Conservation (phyloP, 2,113 vertebrate genomes). For the Turnix velox region DNA sequence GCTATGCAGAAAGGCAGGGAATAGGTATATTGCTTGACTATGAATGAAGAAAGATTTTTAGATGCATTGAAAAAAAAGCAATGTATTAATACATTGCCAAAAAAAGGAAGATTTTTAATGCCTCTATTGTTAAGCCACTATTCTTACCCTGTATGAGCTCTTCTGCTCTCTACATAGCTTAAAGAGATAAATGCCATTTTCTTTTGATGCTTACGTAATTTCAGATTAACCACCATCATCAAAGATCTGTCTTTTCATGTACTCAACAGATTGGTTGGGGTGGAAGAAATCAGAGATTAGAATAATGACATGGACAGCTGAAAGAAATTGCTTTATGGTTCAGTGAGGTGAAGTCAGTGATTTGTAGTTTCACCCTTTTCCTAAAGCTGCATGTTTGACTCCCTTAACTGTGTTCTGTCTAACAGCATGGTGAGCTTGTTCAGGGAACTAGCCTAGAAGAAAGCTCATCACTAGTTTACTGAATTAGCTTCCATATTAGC, state of each 20-base stretch:
- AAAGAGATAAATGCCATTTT: constrained; percentile 17
- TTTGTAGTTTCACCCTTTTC: background rate
- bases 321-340: background rate
- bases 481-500: background rate
- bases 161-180: background rate
- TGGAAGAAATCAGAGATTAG: background rate
- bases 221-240: background rate
- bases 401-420: background rate
- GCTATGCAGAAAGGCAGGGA: background rate
- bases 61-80: background rate
- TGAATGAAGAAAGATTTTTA: constrained; percentile 32
- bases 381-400: background rate
- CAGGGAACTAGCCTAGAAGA: background rate
- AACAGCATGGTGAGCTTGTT: background rate
- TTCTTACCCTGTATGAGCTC: background rate
- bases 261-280: background rate
- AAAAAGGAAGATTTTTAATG: background rate
- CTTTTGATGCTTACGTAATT: constrained; percentile 18
- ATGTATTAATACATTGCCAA: background rate
- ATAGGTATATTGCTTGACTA: background rate
- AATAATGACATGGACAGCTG: background rate
- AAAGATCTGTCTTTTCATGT: constrained; percentile 19
- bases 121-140: constrained; percentile 9
- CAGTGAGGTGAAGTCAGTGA: background rate
- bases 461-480: background rate